These are phyloP conservation scores for Coenobita brevimanus DNA, from an alignment of 1,140 invertebrate genomes.

Conservation along the genomic window DNA sequence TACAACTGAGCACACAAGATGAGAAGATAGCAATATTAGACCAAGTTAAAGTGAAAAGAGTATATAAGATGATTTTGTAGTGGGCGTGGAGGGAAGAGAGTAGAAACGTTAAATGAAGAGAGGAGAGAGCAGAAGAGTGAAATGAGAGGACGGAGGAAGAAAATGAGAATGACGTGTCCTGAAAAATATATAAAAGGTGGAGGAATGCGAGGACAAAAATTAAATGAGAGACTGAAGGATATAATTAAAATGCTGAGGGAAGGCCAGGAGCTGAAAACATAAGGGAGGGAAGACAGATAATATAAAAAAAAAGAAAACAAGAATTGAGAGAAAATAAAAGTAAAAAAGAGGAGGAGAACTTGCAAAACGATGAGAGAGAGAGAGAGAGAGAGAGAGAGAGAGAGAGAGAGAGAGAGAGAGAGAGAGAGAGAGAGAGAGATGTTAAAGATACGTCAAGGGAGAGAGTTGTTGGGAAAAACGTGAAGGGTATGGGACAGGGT, in stretches of 20 bases:
- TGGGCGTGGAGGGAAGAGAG: too few species aligned
- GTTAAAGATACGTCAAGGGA: background rate
- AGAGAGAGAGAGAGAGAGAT: background rate
- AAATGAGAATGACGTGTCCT: too few species aligned
- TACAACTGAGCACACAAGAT: too few species aligned
- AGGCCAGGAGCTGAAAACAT: background rate
- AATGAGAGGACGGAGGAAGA: too few species aligned
- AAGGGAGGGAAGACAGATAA: background rate
- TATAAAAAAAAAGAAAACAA: background rate
- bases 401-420: background rate
- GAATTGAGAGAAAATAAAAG: background rate
- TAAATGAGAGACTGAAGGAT: constrained; percentile 20
- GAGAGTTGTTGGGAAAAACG: background rate
- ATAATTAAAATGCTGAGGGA: constrained; percentile 6
- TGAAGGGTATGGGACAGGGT: background rate
- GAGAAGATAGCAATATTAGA: too few species aligned
- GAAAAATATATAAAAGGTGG: too few species aligned
- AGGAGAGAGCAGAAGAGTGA: too few species aligned
- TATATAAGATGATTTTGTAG: too few species aligned
- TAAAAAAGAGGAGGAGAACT: background rate
- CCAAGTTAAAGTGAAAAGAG: too few species aligned
- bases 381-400: background rate
- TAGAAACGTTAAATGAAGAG: too few species aligned
- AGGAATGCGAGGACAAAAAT: constrained; percentile 4
- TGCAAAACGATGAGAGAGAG: background rate